A percentile compares a stretch with the other conserved stretches of the same genome.
These are phyloP conservation scores for Leucania comma DNA, from an alignment of 2,888 invertebrate genomes.

Conservation along the genomic window DNA sequence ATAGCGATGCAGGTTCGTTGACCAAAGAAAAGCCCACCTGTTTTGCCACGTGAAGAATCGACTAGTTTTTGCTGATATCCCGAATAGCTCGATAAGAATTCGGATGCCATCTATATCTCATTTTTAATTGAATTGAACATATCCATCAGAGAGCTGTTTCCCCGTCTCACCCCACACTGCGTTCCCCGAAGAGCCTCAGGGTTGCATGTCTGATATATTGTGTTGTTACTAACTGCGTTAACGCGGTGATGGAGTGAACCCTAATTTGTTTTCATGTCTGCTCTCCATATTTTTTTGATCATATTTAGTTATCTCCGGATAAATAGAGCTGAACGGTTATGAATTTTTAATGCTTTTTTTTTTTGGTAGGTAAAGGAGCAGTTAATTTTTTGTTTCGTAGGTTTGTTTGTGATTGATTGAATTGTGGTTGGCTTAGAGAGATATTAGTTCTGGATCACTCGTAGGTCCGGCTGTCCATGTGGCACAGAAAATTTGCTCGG, in stretches of 20 bases:
- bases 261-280: constrained; percentile 56
- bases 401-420: constrained; percentile 24
- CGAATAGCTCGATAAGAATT: background rate
- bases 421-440: background rate
- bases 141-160: constrained; percentile 26
- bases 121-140: constrained; percentile 30
- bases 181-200: constrained; percentile 46
- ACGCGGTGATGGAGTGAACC: constrained; percentile 62
- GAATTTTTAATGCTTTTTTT: constrained; percentile 56
- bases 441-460: background rate
- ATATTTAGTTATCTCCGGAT: constrained; percentile 49
- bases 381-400: constrained; percentile 31
- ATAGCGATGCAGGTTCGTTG: too few relatives aligned
- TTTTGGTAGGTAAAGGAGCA: too few relatives aligned
- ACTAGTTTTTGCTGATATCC: too few relatives aligned
- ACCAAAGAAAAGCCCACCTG: too few relatives aligned
- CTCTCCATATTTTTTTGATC: constrained; percentile 43
- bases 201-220: constrained; percentile 58
- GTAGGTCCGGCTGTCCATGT: too few relatives aligned
- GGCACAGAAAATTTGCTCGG: too few relatives aligned
- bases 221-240: constrained; percentile 56
- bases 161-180: background rate
- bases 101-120: background rate
- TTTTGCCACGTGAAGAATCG: too few relatives aligned
- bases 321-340: constrained; percentile 51